Evolutionary conservation across 2,113 vertebrate genomes (phyloP).

Genomic region (Tragelaphus strepsiceros): DNA sequence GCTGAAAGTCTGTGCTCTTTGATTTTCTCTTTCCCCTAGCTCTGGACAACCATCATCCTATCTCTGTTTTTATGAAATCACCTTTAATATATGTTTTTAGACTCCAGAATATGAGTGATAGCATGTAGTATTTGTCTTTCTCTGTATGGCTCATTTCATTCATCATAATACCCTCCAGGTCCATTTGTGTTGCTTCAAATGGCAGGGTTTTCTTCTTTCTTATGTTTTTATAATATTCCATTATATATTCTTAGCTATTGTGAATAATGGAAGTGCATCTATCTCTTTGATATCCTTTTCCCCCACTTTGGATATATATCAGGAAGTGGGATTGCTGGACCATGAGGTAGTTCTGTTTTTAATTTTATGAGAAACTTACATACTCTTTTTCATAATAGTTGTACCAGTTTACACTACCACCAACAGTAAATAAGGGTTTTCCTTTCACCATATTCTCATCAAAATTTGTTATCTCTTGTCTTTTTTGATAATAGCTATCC

Average conservation of each 20-base stretch:
- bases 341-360: background rate
- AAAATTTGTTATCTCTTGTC: background rate
- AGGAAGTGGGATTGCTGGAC: background rate
- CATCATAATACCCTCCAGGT: background rate
- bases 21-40: background rate
- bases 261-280: background rate
- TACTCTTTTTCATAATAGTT: background rate
- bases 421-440: background rate
- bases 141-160: background rate
- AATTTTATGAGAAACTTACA: background rate
- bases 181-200: background rate
- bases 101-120: background rate
- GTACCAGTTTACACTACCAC: background rate
- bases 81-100: background rate
- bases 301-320: background rate
- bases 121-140: background rate
- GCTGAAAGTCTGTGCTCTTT: background rate
- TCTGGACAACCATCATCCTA: background rate
- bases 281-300: background rate
- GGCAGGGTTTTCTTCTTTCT: background rate
- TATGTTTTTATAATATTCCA: background rate
- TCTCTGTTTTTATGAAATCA: background rate
- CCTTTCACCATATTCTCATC: background rate
- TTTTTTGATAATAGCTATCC: background rate
- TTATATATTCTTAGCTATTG: background rate